Evolutionary conservation across 2,113 vertebrate species (phyloP), one percentile per base, ranked within the genome.

Genomic region (Platichthys flesus): DNA sequence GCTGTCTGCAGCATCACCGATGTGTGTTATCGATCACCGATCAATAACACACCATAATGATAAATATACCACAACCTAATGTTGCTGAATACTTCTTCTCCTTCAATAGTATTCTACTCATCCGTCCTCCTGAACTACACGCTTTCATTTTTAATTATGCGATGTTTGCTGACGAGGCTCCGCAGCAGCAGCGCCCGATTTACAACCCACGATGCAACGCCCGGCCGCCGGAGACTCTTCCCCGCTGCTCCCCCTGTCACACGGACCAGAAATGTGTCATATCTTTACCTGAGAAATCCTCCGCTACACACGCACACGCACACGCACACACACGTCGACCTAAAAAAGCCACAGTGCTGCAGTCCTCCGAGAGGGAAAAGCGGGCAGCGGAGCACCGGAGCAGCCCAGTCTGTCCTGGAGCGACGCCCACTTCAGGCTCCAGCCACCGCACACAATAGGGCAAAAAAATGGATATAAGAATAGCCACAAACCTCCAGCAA

Each of bases 361-460:
- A 90, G 86, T 90, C 88, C 86, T 75, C 74, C 71, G 79, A 86
- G 79, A 78, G 16, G 76, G 85, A 74, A 90, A 91, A 91, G 88
- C 90, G 88, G 92, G 92, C 80, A 88, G 90, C 85, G 81, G 76
- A 82, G 83, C 74, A 26, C 81, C 83, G 16, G 76, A 85, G 85
- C 85, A 89, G 85, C 87, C 89, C 91, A 67, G 90, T 71, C 78
- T 88, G 90, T 91, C 91, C 91, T 88, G 89, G 86, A 93, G 90
- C 92, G 93, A 94, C 94, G 93, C 94, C 94, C 94, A 94, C 91
- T 92, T 92, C 90, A 90, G 90, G 86, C 88, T 90, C 65, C 88
- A 75, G 84, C 88, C 85, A 83, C 87, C 85, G 84, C 86, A 91
- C 88, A 93, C 91, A 92, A 93, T 90, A 71, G 91, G 51, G 51